Evolutionary conservation across 1,140 invertebrate genomes (phyloP).

Genomic region (Stegodyphus dumicola): DNA sequence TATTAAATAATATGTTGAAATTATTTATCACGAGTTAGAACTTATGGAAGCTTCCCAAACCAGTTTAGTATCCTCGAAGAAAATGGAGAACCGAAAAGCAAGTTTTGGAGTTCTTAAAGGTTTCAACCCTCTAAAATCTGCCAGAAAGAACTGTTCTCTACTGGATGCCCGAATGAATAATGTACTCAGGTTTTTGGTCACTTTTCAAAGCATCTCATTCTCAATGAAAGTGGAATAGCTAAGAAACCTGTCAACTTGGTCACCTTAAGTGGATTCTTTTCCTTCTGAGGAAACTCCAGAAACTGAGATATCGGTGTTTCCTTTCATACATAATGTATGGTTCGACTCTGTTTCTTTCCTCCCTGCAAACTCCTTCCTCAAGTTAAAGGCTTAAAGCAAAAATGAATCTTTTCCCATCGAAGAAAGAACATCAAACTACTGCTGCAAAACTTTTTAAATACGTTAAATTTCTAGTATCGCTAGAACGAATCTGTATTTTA

Average conservation of each 20-base stretch:
- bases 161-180: slow-evolving; percentile 32
- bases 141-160: slow-evolving; percentile 29
- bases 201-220: slow-evolving; percentile 41
- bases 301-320: slow-evolving; percentile 23
- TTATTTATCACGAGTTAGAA: no score
- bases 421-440: no score
- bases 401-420: no score
- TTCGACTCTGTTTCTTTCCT: not conserved
- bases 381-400: no score
- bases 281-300: slow-evolving; percentile 23
- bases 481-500: no score
- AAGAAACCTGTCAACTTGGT: slow-evolving; percentile 44
- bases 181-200: slow-evolving; percentile 35
- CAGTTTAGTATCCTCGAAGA: no score
- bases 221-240: slow-evolving; percentile 44
- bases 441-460: no score
- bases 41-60: no score
- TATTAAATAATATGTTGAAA: no score
- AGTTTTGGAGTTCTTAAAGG: not conserved
- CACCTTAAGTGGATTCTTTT: slow-evolving; percentile 26
- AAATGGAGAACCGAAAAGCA: no score
- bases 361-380: no score
- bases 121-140: not conserved
- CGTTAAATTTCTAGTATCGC: no score
- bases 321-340: slow-evolving; percentile 53